Conservation (phyloP, 2,888 invertebrate genomes). For the Limnephilus rhombicus region DNA sequence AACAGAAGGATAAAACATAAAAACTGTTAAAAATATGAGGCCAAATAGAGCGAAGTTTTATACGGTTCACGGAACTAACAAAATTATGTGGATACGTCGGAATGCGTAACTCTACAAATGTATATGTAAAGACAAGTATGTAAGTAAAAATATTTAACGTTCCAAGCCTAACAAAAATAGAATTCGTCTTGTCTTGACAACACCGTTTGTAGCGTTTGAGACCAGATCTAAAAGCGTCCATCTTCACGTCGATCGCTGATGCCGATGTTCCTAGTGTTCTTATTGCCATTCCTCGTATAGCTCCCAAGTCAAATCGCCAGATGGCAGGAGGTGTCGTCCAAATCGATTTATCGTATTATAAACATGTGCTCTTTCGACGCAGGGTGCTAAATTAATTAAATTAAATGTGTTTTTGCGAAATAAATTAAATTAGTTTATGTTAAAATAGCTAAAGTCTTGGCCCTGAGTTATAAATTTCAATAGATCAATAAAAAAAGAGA, state of each 20-base stretch:
- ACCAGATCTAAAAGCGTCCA: slow-evolving; percentile 28
- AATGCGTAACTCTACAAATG: not conserved
- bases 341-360: slow-evolving; percentile 25
- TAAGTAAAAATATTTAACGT: not conserved
- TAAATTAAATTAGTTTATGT: not conserved
- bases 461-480: not conserved
- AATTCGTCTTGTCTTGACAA: not conserved
- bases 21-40: too few relatives aligned
- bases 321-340: slow-evolving; percentile 7
- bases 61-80: too few relatives aligned
- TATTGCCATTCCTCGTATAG: slow-evolving; percentile 27
- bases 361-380: not conserved
- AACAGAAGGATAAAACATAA: too few relatives aligned
- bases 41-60: too few relatives aligned
- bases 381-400: not conserved
- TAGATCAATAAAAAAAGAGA: not conserved
- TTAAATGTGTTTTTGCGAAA: not conserved
- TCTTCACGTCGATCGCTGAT: slow-evolving; percentile 38
- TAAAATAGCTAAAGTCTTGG: not conserved
- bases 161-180: not conserved
- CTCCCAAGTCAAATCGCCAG: slow-evolving; percentile 12
- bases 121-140: too few relatives aligned
- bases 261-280: not conserved
- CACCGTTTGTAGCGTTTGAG: not conserved
- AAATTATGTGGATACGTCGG: not conserved